These are phyloP conservation scores for Protaetia brevitarsis DNA, from an alignment of 1,140 invertebrate genomes.

Conservation along the genomic window DNA sequence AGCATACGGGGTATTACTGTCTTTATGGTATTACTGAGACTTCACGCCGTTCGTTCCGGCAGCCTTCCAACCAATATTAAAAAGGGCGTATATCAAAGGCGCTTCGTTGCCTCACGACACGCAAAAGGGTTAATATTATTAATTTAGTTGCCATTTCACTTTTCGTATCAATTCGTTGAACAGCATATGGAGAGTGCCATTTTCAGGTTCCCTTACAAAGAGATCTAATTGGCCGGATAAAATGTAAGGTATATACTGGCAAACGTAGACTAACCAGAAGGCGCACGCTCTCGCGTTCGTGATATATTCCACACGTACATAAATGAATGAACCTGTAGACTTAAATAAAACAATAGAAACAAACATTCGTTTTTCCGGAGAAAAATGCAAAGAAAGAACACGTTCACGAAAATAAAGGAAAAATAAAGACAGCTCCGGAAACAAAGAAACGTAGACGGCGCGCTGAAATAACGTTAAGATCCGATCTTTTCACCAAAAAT, in stretches of 20 bases:
- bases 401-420: not conserved
- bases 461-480: slow-evolving; percentile 8
- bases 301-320: not conserved
- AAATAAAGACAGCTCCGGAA: slow-evolving; percentile 1
- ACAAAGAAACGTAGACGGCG: not conserved
- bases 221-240: not conserved
- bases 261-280: not conserved
- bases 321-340: slow-evolving; percentile 9
- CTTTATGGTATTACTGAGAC: too few relatives aligned
- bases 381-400: not conserved
- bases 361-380: not conserved
- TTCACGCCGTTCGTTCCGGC: too few relatives aligned
- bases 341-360: slow-evolving; percentile 10
- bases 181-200: too few relatives aligned
- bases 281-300: not conserved
- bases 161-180: too few relatives aligned
- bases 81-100: too few relatives aligned
- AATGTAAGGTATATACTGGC: not conserved
- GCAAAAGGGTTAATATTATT: too few relatives aligned
- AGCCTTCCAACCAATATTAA: too few relatives aligned
- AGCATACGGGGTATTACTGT: too few relatives aligned
- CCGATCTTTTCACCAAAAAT: slow-evolving; percentile 11
- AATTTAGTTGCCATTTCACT: too few relatives aligned
- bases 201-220: too few relatives aligned
- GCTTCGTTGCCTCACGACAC: too few relatives aligned